A percentile compares a stretch with the other conserved stretches of the same genome.
Conservation (phyloP, 2,797 vertebrate species). For the Acanthis flammea region DNA sequence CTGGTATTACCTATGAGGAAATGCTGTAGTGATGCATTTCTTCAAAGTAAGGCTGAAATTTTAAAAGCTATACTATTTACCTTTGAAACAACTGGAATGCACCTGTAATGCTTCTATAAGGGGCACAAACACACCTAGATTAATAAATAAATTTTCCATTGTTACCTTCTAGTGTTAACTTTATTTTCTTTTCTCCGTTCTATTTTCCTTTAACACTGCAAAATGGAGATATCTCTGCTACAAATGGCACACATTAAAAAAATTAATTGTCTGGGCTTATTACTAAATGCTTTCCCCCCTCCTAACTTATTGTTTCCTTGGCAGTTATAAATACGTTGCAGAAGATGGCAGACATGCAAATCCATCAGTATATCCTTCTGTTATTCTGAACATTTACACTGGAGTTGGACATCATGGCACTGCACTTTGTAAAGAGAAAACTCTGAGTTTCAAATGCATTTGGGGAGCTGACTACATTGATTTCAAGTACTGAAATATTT, state of each 20-base stretch:
- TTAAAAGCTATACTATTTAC: background rate
- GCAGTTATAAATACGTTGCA: background rate
- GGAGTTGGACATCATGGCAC: background rate
- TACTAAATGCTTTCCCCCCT: background rate
- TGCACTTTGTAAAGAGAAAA: background rate
- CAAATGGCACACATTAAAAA: background rate
- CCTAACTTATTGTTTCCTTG: background rate
- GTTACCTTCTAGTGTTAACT: background rate
- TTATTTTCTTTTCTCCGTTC: background rate
- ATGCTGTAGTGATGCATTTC: background rate
- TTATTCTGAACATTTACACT: background rate
- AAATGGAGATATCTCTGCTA: background rate
- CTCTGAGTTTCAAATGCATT: background rate
- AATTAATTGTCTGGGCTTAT: background rate
- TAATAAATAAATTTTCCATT: background rate
- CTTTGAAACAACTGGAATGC: background rate
- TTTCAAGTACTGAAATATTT: slow-evolving; percentile 29
- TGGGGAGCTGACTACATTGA: slow-evolving; percentile 11
- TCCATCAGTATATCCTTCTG: background rate
- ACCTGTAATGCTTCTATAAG: background rate
- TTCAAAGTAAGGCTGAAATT: background rate
- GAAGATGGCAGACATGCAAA: background rate
- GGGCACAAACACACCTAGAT: background rate
- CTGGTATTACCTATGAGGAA: background rate
- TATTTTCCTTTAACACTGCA: background rate